Conservation (phyloP, 2,113 vertebrate genomes). For the Dermatemys mawii region DNA sequence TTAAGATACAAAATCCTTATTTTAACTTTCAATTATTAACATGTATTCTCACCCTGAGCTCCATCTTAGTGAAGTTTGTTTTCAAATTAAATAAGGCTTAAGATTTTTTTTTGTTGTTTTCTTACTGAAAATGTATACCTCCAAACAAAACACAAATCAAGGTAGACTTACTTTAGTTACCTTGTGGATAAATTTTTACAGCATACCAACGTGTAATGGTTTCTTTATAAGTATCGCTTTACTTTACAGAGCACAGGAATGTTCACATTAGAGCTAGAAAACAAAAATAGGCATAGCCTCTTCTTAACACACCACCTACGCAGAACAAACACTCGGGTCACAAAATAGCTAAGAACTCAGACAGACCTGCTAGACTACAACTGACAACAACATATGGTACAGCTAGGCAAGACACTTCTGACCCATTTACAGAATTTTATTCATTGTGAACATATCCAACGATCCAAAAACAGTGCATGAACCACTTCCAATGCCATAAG, state of each 20-base stretch:
- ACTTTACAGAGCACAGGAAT: slow-evolving; percentile 11
- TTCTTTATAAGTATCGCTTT: neutral
- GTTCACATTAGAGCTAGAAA: neutral
- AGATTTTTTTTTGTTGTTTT: neutral
- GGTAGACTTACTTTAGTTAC: neutral
- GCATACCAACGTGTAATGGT: neutral
- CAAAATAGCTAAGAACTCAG: slow-evolving; percentile 17
- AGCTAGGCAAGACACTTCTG: neutral
- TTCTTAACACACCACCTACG: slow-evolving; percentile 39
- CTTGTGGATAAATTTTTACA: neutral
- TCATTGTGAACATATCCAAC: neutral
- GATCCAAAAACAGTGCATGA: neutral
- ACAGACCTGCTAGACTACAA: slow-evolving; percentile 17
- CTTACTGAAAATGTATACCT: neutral
- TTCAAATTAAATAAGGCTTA: neutral
- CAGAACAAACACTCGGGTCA: slow-evolving; percentile 47
- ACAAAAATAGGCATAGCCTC: slow-evolving; percentile 43
- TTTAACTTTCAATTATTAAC: neutral
- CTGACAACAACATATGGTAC: neutral
- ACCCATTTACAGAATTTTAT: neutral
- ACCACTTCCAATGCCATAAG: neutral
- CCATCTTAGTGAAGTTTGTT: neutral
- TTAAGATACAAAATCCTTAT: neutral
- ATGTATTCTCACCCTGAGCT: neutral
- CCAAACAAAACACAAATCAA: neutral